Percentiles rank a stretch among this genome's conserved stretches.
These are phyloP conservation scores for Entelurus aequoreus DNA, from an alignment of 2,113 vertebrate genomes.

Conservation along the genomic window DNA sequence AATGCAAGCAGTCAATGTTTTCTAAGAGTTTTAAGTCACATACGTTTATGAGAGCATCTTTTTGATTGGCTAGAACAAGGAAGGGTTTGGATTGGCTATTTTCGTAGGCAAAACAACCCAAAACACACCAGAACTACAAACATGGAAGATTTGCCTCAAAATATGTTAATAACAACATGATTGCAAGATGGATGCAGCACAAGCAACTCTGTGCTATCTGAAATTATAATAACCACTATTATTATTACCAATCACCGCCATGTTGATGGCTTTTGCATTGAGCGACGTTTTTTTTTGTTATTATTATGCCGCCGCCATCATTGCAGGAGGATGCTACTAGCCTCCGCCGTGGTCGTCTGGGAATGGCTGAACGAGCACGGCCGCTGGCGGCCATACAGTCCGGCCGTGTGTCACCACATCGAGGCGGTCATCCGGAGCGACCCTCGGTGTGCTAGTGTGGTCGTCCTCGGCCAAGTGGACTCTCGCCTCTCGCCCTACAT, in stretches of 20 bases:
- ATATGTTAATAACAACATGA: conserved; percentile 30
- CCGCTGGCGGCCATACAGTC: conserved; percentile 94
- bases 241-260: no score
- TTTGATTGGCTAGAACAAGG: background rate
- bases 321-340: conserved; percentile 82
- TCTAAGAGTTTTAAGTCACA: no score
- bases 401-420: conserved; percentile 93
- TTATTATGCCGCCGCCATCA: background rate
- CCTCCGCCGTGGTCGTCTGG: conserved; percentile 91
- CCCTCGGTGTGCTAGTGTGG: conserved; percentile 85
- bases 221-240: no score
- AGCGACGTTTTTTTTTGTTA: background rate
- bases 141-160: conserved; percentile 61
- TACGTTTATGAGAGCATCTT: background rate
- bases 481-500: conserved; percentile 86
- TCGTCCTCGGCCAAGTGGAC: conserved; percentile 92
- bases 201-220: background rate
- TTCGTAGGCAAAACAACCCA: conserved; percentile 17
- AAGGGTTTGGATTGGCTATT: background rate
- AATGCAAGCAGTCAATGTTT: no score
- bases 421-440: conserved; percentile 90
- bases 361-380: conserved; percentile 98
- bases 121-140: conserved; percentile 43
- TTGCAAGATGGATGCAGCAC: conserved; percentile 67
- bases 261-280: conserved; percentile 15